These are phyloP conservation scores for Periophthalmus modestus DNA, from an alignment of 2,113 vertebrate genomes.

Conservation along the genomic window DNA sequence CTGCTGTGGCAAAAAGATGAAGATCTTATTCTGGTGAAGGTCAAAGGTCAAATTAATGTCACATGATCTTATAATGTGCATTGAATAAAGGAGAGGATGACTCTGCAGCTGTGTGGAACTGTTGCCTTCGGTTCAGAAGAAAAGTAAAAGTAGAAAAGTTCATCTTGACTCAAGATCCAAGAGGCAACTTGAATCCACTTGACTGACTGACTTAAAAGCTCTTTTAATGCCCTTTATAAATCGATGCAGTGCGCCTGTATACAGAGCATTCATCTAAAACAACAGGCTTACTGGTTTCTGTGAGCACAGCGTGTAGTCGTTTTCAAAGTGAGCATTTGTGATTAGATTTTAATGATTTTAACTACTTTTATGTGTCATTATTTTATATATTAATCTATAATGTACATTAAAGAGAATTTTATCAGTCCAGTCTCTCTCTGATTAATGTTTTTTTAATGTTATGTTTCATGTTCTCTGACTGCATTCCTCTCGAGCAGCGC, in stretches of 20 bases:
- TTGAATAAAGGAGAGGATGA: not conserved
- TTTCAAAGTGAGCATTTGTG: not conserved
- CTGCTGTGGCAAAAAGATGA: slow-evolving; percentile 49
- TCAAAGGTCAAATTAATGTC: slow-evolving; percentile 29
- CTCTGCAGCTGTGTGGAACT: not conserved
- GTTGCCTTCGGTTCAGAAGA: not conserved
- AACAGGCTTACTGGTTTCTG: not conserved
- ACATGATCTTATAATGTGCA: not conserved
- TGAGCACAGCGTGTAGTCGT: not conserved
- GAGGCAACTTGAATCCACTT: not conserved
- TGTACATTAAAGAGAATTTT: not conserved
- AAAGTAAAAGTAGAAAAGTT: too few relatives aligned
- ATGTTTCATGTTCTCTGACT: not conserved
- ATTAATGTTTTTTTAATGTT: slow-evolving; percentile 1
- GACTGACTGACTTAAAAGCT: not conserved
- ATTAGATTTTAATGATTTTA: not conserved
- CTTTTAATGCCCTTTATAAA: not conserved
- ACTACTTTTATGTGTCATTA: not conserved
- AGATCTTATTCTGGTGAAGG: slow-evolving; percentile 11
- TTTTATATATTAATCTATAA: not conserved
- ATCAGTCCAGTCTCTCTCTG: not conserved
- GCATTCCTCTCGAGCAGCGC: not conserved
- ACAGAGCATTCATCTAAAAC: not conserved
- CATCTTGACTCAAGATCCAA: too few relatives aligned
- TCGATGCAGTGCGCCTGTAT: not conserved